phyloP scores from a whole-genome alignment of 2,888 invertebrate species.

The Stictocephala bisonia region DNA sequence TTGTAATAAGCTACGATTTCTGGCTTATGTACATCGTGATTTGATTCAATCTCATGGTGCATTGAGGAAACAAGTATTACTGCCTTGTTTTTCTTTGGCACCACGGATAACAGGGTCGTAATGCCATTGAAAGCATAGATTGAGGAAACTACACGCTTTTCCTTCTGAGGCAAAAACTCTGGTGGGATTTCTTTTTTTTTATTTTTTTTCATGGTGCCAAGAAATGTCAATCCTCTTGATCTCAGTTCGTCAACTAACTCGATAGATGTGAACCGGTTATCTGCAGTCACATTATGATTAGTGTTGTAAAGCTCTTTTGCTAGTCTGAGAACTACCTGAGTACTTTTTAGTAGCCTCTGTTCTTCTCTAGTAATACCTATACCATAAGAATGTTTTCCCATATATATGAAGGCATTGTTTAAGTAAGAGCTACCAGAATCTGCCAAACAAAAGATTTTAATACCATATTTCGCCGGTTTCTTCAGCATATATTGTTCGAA shows the following conservation, averaged over 20 bases:
- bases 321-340: neutral
- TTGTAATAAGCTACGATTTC: conserved; percentile 38
- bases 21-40: conserved; percentile 27
- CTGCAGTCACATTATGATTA: conserved; percentile 45
- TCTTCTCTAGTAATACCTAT: neutral
- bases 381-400: neutral
- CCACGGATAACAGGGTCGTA: no score
- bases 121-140: no score
- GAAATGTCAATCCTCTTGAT: neutral
- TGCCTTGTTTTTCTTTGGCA: no score
- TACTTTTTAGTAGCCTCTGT: neutral
- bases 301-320: neutral
- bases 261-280: conserved; percentile 60
- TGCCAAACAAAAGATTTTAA: neutral
- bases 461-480: conserved; percentile 10
- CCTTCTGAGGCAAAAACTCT: conserved; percentile 5
- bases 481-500: neutral
- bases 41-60: neutral
- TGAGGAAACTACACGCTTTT: neutral
- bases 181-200: conserved; percentile 41
- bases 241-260: conserved; percentile 53
- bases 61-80: conserved; percentile 49
- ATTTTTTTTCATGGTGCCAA: conserved; percentile 6
- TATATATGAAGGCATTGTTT: conserved; percentile 15
- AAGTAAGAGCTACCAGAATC: conserved; percentile 1